Percentiles rank a stretch among this genome's conserved stretches.
phyloP scores from a whole-genome alignment of 2,888 invertebrate genomes.

The Leucophenga maculata region DNA sequence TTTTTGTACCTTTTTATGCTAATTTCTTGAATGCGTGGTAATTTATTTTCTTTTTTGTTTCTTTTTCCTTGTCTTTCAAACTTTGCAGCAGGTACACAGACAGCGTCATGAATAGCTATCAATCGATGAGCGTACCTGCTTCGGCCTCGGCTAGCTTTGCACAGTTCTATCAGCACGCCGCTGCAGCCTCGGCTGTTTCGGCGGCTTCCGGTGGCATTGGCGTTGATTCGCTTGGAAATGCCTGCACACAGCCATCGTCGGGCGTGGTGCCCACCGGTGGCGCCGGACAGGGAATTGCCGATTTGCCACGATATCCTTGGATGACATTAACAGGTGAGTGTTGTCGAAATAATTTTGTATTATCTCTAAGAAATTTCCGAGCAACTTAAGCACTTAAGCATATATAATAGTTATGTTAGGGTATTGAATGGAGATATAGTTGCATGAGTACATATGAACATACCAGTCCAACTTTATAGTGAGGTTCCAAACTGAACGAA shows the following conservation, averaged over 20 bases:
- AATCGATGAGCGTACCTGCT: slow-evolving; percentile 73
- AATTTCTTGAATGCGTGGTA: slow-evolving; percentile 30
- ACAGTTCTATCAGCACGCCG: slow-evolving; percentile 91
- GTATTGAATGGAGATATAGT: no score
- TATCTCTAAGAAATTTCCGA: no score
- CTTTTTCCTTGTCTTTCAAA: slow-evolving; percentile 22
- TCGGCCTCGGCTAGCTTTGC: slow-evolving; percentile 75
- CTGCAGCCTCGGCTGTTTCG: slow-evolving; percentile 78
- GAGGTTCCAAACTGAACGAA: no score
- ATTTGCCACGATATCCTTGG: slow-evolving; percentile 95
- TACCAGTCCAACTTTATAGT: no score
- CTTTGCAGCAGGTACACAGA: slow-evolving; percentile 71
- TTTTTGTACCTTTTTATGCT: slow-evolving; percentile 35
- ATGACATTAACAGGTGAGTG: slow-evolving; percentile 93
- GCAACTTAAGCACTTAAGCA: no score
- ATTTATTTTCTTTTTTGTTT: slow-evolving; percentile 28
- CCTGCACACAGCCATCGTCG: slow-evolving; percentile 83
- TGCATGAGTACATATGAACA: no score
- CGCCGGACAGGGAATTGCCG: slow-evolving; percentile 89
- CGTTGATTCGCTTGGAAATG: slow-evolving; percentile 86
- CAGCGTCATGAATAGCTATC: slow-evolving; percentile 73
- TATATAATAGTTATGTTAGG: no score
- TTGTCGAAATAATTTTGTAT: background rate
- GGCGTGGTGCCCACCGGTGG: slow-evolving; percentile 74
- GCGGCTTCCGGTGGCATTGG: slow-evolving; percentile 82